Evolutionary conservation across 2,888 invertebrate species (phyloP), one percentile per base, ranked within the genome.

Genomic region (Penaeus monodon): DNA sequence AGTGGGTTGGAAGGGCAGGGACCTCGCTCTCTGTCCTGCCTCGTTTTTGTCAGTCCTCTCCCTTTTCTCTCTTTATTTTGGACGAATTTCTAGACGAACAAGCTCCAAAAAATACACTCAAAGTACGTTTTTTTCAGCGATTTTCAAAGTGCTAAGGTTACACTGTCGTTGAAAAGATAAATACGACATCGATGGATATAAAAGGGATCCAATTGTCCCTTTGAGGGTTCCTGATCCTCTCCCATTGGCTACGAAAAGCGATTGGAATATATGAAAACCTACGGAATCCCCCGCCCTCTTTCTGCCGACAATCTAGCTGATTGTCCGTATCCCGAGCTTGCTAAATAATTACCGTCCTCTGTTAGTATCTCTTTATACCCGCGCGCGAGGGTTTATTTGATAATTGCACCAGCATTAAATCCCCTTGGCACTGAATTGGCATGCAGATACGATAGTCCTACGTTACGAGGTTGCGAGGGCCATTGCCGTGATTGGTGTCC

Each of bases 301-400:
- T 77, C 76, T 68, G 81, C 17, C 77, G 86, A 86, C 86, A 86
- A 86, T 86, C 86, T 86, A 63, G 74, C 68, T 86, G 86, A 86
- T 86, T 86, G 86, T 86, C 81, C 86, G 86, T 86, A 86, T 86
- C 86, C 86, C 86, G 57, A 86, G 86, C 86, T 86, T 86, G 86
- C 86, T 86, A 86, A 86, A 86, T 86, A 86, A 86, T 86, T 86
- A 86, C 86, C 86, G 81, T 81, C 81, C 86, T 86, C 86, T 86
- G 86, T 86, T 86, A 86, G 73, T 78, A 81, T 68, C 86, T 86
- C 86, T 86, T 86, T 86, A 86, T 86, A 81, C 86, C 86, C 77
- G 86, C 70, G 81, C 81, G 81, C 81, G 86, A 86, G 77, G 81
- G 81, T 86, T 86, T 86, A 86, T 86, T 86, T 86, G 86, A 86